These are phyloP conservation scores for Cebus imitator DNA, from an alignment of 2,113 vertebrate species.

Conservation along the genomic window DNA sequence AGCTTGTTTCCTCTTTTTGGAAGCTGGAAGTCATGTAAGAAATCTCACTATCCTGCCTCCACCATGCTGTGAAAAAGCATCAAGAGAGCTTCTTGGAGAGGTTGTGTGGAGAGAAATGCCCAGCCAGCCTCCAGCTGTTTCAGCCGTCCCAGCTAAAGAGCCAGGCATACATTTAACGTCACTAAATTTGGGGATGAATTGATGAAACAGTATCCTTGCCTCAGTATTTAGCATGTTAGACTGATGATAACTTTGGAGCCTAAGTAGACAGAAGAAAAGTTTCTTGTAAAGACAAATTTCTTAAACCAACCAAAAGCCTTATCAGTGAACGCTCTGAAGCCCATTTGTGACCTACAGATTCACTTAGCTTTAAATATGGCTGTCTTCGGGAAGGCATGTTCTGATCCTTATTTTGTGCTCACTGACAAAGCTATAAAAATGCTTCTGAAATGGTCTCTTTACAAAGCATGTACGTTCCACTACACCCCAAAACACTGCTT, in stretches of 20 bases:
- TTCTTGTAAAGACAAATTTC: background rate
- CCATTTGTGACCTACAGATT: background rate
- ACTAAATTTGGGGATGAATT: background rate
- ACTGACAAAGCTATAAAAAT: background rate
- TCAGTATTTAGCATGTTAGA: background rate
- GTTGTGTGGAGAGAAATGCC: fast-evolving
- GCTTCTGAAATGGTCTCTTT: background rate
- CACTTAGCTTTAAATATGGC: background rate
- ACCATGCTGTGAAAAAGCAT: background rate
- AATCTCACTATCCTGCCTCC: background rate
- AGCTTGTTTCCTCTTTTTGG: background rate
- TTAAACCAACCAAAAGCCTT: background rate
- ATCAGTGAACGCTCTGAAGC: background rate
- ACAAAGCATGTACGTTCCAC: background rate
- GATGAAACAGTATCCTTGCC: background rate
- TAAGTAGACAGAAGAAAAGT: background rate
- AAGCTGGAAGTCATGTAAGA: background rate
- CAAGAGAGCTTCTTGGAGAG: background rate
- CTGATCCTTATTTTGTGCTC: background rate
- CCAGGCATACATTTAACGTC: background rate
- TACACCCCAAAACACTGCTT: background rate
- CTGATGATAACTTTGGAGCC: background rate
- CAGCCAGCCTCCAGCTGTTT: background rate
- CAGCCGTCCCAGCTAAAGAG: too few species aligned
- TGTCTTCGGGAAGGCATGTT: background rate